Base-by-base conservation (phyloP, 2,797 vertebrate species). In the Pristis pectinata region DNA sequence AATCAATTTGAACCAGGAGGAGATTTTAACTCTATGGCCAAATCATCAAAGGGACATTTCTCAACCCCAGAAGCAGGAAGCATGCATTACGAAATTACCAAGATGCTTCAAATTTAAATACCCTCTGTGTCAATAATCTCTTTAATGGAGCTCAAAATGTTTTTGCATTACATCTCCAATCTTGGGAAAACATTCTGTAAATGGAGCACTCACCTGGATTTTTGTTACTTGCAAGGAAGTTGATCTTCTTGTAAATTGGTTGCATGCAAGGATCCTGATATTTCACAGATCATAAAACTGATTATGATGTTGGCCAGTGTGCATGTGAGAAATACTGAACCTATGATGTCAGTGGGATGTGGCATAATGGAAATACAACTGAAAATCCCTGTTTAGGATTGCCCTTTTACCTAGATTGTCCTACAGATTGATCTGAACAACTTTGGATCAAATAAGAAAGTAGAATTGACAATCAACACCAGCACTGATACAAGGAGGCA, bases 201-300 rank as follows among this genome's bases (percentile, higher is more conserved):
- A 89, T 89, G 56, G 15, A 89, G 85, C 85, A 89, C 85, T 89
- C 30, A 89, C 85, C 85, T 89, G 85, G 13, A 61, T 37, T n/a
- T n/a, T 61, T 59, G 4, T n/a, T 87, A 30, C 17, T 61, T 83
- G 56, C 34, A 89, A 61, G 30, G 56, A 34, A 89, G 53, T 59
- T 87, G 85, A 89, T 89, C 85, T 61, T 89, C 56, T 85, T 89
- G 56, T 61, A 89, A 89, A 17, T 56, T 89, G 56, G 85, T 30
- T 59, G 56, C 56, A 61, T 34, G 30, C 13, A 56, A 59, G 34
- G 56, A 89, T 89, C 56, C 56, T 61, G 85, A 89, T 61, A 56
- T 30, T 89, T 89, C 85, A 64, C 56, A 61, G 72, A 10, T 89
- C 34, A 61, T 61, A 89, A 61, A 89, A 61, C 56, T 89, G 53